Evolutionary conservation across 2,888 invertebrate species (phyloP), one percentile per base, ranked within the genome.

Genomic region (Thecophora atra): DNA sequence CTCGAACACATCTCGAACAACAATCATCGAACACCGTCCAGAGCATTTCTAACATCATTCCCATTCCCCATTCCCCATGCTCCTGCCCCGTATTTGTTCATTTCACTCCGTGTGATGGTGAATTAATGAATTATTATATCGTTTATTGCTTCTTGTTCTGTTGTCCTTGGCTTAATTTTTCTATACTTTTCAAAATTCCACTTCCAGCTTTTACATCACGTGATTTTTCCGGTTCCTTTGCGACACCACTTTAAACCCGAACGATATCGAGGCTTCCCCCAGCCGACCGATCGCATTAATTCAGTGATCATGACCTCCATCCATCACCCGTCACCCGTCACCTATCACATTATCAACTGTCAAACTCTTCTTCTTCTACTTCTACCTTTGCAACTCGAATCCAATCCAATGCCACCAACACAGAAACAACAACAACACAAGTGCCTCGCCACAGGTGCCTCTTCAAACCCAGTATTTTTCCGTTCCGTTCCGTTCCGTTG

Each of bases 191-290:
- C 75, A n/a, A 28, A 62, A 70, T n/a, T n/a, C 70, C 71, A 81
- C 70, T 85, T 85, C 79, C 85, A 85, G 85, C 85, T 79, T 85
- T 83, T 81, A 84, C 84, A 81, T 80, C 83, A 80, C 81, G 81
- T 77, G 85, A 84, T 81, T 81, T 84, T 80, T 81, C 83, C 80
- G 83, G 84, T 82, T 80, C 83, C 81, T 82, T 81, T 79, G 78
- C 83, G 78, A 81, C 82, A 80, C 79, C 81, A 81, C 79, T 81
- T 28, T 62, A 54, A 68, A 42, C 17, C 26, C 21, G 24, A 72
- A 37, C 54, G 37, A 47, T 44, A 21, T 69, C 42, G 21, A 72
- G 62, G 24, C n/a, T 64, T 69, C 65, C 26, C 37, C 51, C 15
- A 24, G 37, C 1, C 37, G n/a, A 51, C 1, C 37, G n/a, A 51